Conservation (phyloP, 2,888 invertebrate genomes). For the Drosophila fulvimacula region DNA sequence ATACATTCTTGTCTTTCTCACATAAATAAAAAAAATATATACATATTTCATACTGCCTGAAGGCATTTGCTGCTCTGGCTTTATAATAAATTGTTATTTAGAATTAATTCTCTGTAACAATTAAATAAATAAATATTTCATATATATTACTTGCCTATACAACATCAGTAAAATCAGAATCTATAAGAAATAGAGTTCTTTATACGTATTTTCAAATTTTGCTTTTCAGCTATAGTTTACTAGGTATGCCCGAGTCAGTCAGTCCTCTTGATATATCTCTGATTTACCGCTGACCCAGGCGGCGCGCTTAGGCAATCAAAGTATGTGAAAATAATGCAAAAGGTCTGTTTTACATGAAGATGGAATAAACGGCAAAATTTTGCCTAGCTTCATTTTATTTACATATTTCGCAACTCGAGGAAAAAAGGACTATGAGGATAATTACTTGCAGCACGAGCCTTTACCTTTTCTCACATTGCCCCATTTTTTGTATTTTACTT, state of each 20-base stretch:
- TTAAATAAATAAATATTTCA: too few species aligned
- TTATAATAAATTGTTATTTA: too few species aligned
- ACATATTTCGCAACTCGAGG: slow-evolving; percentile 44
- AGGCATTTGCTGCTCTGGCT: too few species aligned
- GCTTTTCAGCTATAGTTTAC: too few species aligned
- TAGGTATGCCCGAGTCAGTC: neutral
- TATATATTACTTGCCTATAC: too few species aligned
- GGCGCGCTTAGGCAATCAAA: slow-evolving; percentile 47
- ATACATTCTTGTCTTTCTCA: too few species aligned
- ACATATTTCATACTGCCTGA: too few species aligned
- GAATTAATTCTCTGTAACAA: too few species aligned
- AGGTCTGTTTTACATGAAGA: slow-evolving; percentile 59
- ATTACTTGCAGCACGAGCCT: slow-evolving; percentile 52
- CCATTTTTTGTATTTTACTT: neutral
- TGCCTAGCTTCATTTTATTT: slow-evolving; percentile 44
- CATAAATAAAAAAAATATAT: too few species aligned
- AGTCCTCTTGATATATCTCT: neutral
- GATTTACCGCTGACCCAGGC: slow-evolving; percentile 23
- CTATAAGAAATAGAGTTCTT: too few species aligned
- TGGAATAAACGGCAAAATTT: slow-evolving; percentile 31
- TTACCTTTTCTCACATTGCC: neutral
- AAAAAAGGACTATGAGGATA: slow-evolving; percentile 54
- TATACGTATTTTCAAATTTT: too few species aligned
- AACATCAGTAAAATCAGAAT: too few species aligned
- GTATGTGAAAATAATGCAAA: slow-evolving; percentile 74